Percentiles rank a stretch among this genome's conserved stretches.
Conservation (phyloP, 2,888 invertebrate genomes). For the Troides aeacus region DNA sequence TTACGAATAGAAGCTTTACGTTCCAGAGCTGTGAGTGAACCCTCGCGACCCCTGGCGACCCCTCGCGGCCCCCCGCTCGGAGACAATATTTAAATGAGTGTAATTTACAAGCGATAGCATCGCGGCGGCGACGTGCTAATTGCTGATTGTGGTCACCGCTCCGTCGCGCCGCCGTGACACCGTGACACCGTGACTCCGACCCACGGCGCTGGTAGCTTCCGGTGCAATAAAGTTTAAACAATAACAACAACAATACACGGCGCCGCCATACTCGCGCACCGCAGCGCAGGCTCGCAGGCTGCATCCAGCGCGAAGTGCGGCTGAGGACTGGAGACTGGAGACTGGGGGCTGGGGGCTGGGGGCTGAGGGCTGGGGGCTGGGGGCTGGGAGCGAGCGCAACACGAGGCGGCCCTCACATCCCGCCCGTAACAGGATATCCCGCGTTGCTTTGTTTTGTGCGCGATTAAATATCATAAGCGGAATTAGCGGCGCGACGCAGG, state of each 20-base stretch:
- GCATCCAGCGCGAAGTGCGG: too few relatives aligned
- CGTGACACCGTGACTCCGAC: conserved; percentile 18
- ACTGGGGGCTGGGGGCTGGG: too few relatives aligned
- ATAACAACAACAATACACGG: too few relatives aligned
- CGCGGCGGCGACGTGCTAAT: conserved; percentile 35
- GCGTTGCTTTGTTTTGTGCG: conserved; percentile 8
- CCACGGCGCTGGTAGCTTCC: not conserved
- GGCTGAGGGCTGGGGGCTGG: too few relatives aligned
- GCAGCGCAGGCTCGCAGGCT: too few relatives aligned
- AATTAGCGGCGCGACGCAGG: conserved; percentile 3
- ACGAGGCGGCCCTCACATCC: not conserved
- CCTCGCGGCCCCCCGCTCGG: conserved; percentile 1
- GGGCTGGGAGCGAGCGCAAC: too few relatives aligned
- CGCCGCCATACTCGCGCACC: too few relatives aligned
- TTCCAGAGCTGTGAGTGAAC: too few relatives aligned
- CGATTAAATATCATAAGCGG: conserved; percentile 7
- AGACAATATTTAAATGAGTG: conserved; percentile 31
- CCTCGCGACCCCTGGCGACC: too few relatives aligned
- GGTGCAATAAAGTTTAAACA: too few relatives aligned
- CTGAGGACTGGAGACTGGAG: too few relatives aligned
- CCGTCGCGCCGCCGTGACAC: conserved; percentile 29
- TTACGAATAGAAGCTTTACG: too few relatives aligned
- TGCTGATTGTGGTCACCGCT: conserved; percentile 39
- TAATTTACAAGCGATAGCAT: conserved; percentile 31
- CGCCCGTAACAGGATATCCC: conserved; percentile 6